These are phyloP conservation scores for Cepaea nemoralis DNA, from an alignment of 1,140 invertebrate species.

Conservation along the genomic window DNA sequence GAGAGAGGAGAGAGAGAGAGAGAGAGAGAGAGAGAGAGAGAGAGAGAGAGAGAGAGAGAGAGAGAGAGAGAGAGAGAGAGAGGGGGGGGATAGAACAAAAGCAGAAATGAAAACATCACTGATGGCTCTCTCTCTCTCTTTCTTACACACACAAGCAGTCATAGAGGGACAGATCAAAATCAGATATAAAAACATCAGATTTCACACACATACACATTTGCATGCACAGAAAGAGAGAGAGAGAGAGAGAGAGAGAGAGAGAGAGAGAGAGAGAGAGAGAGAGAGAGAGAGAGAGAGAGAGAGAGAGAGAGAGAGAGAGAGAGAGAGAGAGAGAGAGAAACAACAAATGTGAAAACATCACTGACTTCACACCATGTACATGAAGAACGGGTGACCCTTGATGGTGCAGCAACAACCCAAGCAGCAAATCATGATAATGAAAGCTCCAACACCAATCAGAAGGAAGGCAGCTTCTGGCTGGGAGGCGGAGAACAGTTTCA, in stretches of 20 bases:
- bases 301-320: background rate
- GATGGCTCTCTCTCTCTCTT: no score
- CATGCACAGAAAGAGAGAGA: no score
- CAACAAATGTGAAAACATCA: background rate
- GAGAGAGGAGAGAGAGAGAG: no score
- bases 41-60: no score
- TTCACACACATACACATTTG: no score
- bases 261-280: background rate
- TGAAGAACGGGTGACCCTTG: slow-evolving; percentile 82
- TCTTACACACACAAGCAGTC: no score
- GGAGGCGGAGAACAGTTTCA: slow-evolving; percentile 81
- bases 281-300: background rate
- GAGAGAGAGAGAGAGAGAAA: background rate
- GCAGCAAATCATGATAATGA: slow-evolving; percentile 81
- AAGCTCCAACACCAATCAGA: slow-evolving; percentile 80
- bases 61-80: no score
- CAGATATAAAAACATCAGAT: no score
- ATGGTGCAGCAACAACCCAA: slow-evolving; percentile 87
- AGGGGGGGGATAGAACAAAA: no score
- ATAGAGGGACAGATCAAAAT: no score
- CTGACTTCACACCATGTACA: slow-evolving; percentile 80
- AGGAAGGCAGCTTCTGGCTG: slow-evolving; percentile 82
- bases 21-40: no score
- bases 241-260: background rate
- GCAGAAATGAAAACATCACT: no score